phyloP scores from a whole-genome alignment of 1,140 invertebrate genomes.

The Cydia splendana region DNA sequence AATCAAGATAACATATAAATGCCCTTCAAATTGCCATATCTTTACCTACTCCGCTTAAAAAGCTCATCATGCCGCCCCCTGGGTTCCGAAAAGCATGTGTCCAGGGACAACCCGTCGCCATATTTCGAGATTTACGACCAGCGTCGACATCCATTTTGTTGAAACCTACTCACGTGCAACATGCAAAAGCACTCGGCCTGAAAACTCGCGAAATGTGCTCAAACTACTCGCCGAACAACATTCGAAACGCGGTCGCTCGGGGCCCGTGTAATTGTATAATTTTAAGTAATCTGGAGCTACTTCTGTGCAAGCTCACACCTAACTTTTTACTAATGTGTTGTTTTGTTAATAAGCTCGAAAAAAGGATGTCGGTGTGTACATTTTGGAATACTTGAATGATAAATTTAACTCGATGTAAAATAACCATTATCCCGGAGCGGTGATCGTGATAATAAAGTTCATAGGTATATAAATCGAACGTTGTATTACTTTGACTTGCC shows the following conservation, averaged over 20 bases:
- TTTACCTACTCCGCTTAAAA: background rate
- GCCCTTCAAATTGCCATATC: background rate
- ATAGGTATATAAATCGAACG: no score
- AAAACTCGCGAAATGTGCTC: conserved; percentile 52
- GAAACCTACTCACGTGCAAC: conserved; percentile 66
- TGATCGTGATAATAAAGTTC: no score
- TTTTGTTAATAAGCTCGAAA: background rate
- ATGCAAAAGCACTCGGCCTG: conserved; percentile 69
- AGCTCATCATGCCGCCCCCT: background rate
- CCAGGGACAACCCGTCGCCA: conserved; percentile 53
- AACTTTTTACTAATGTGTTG: background rate
- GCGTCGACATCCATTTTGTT: conserved; percentile 63
- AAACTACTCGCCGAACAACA: conserved; percentile 55
- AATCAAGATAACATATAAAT: background rate
- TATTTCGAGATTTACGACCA: conserved; percentile 65
- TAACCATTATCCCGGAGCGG: no score
- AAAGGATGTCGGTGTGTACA: no score
- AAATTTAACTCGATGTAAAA: no score
- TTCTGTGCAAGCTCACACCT: background rate
- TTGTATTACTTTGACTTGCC: no score
- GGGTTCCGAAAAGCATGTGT: conserved; percentile 36
- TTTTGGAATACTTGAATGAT: no score
- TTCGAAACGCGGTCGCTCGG: conserved; percentile 42
- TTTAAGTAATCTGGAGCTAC: conserved; percentile 29
- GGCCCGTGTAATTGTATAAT: conserved; percentile 54